These are phyloP conservation scores for Corydoras maculifer DNA, from an alignment of 2,113 vertebrate genomes.

Conservation along the genomic window DNA sequence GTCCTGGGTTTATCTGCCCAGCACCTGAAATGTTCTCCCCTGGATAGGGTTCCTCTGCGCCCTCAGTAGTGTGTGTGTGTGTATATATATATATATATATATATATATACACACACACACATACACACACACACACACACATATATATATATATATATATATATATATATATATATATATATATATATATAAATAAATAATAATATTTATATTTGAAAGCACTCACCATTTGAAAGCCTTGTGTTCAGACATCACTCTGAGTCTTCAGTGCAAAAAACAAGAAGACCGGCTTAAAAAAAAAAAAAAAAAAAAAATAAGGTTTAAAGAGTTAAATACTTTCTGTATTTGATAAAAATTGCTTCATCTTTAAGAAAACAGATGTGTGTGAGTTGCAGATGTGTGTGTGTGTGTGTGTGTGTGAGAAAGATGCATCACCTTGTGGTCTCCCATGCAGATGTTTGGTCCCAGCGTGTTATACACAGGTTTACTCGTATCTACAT, in stretches of 20 bases:
- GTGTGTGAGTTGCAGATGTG: neutral
- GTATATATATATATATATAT: too few species aligned
- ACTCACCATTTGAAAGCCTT: conserved; percentile 48
- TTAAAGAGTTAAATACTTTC: neutral
- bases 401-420: neutral
- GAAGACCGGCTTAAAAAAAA: conserved; percentile 65
- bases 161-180: too few species aligned
- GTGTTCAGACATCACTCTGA: conserved; percentile 48
- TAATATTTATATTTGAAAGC: neutral
- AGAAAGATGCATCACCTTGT: conserved; percentile 61
- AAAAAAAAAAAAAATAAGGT: neutral
- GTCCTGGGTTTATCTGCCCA: too few species aligned
- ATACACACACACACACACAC: too few species aligned
- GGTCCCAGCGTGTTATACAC: conserved; percentile 68
- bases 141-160: too few species aligned
- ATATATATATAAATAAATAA: too few species aligned
- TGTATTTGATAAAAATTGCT: neutral
- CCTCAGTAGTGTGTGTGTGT: too few species aligned
- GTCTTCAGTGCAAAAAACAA: conserved; percentile 67
- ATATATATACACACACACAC: too few species aligned
- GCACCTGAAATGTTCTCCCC: too few species aligned
- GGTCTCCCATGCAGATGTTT: conserved; percentile 75
- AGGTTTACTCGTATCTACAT: conserved; percentile 44
- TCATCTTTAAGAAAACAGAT: neutral
- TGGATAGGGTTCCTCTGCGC: too few species aligned